Evolutionary conservation across 2,888 invertebrate species (phyloP), one percentile per base, ranked within the genome.

Genomic region (Drosophila differens): DNA sequence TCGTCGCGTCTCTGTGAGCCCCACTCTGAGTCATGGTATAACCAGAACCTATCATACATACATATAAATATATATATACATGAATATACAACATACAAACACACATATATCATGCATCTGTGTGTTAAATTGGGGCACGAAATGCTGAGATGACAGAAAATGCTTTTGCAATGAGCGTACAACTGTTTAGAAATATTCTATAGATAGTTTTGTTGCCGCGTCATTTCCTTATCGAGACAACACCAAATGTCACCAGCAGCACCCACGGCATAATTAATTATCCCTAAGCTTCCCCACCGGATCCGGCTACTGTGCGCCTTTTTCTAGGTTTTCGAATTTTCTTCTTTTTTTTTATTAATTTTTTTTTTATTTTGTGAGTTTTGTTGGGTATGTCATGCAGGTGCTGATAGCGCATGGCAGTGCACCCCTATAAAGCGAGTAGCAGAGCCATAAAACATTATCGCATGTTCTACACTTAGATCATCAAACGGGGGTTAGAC

Each of bases 391-490:
- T 82, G 72, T 70, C 74, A 85, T 85, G 88, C 85, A 78, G 85
- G 85, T 85, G 83, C 70, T 33, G 80, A 76, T 79, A 79, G 69
- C 65, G 39, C 63, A 47, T 44, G 70, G 66, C 66, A 74, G 70
- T 79, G 75, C 87, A 85, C 85, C 88, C 85, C 85, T 82, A 85
- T 85, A 71, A 76, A 73, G 71, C 63, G 59, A 68, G 53, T 41
- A 60, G 71, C 54, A 68, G 70, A 65, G 76, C 76, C 81, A 74
- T 87, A 85, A 83, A 88, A 85, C 76, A 88, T 86, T 86, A 86
- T 88, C 88, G 83, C 86, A 85, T 85, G 86, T 85, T 79, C 77
- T 79, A 85, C 80, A 88, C 88, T 88, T 88, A 86, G 86, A 86
- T 88, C 88, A 88, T 85, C 83, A 79, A 60, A 70, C 82, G 78